Evolutionary conservation across 2,888 invertebrate species (phyloP).

Genomic region (Drosophila demipolita): DNA sequence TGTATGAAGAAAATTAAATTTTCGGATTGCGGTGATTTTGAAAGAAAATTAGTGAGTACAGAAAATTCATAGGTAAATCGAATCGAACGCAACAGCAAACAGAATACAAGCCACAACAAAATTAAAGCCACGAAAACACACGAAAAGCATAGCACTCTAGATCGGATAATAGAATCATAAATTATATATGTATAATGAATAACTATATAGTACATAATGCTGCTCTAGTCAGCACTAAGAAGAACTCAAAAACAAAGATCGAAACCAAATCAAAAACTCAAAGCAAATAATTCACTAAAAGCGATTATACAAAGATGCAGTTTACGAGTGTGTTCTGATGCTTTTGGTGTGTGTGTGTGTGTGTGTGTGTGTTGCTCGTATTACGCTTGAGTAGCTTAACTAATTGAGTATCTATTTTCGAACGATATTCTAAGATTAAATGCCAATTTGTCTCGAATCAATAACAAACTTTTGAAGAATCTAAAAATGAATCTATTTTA

Average conservation of each 20-base stretch:
- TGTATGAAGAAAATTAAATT: constrained; percentile 85
- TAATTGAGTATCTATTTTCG: neutral
- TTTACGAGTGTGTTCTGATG: constrained; percentile 27
- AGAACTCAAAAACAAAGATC: constrained; percentile 13
- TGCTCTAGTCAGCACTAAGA: constrained; percentile 15
- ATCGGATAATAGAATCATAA: constrained; percentile 19
- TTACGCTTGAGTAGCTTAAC: too few species aligned
- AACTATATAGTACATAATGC: too few species aligned
- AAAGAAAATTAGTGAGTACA: constrained; percentile 75
- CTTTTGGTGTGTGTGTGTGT: too few species aligned
- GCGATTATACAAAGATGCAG: constrained; percentile 63
- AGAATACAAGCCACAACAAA: constrained; percentile 38
- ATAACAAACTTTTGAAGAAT: neutral
- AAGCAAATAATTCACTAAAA: constrained; percentile 73
- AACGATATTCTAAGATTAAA: neutral
- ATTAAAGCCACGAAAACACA: constrained; percentile 21
- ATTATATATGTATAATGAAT: constrained; percentile 1
- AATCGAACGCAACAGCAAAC: constrained; percentile 61
- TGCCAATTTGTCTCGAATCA: neutral
- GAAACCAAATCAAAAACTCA: constrained; percentile 28
- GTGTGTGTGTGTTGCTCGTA: too few species aligned
- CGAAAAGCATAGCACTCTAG: constrained; percentile 31
- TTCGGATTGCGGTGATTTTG: constrained; percentile 84
- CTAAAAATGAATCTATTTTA: neutral
- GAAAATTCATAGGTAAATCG: constrained; percentile 58